Base-by-base conservation (phyloP, 2,888 invertebrate genomes). In the Cephus rjabovi region DNA sequence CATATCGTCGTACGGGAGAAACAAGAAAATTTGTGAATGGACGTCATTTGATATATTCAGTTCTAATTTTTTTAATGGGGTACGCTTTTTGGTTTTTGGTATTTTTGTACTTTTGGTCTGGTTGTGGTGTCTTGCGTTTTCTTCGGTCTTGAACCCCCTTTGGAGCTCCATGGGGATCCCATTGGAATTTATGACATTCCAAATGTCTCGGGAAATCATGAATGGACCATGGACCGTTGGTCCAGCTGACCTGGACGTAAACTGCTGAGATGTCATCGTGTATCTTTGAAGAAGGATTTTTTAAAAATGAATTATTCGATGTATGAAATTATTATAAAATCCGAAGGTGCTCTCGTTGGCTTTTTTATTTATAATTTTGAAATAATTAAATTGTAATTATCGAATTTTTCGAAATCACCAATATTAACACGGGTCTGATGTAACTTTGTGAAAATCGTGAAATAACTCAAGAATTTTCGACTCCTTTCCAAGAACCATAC, bases 141-240 rank as follows among this genome's bases (percentile, higher is more conserved):
- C 37, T 73, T 76, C 70, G 74, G 35, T 75, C 73, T 74, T 78
- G 74, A 77, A 4, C 23, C 76, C 75, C 79, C 35, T 81, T 75
- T 79, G 78, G 80, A 79, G 76, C 78, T 75, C 77, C 73, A 76
- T 75, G 81, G 75, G 70, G 74, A 33, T 76, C 79, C 80, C 78
- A 78, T 77, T 78, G 83, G 85, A 84, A 89, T 89, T 87, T 87
- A 86, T 85, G 87, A 85, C 86, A 86, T 88, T 87, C 86, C 87
- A 79, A 80, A 85, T 81, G 84, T 81, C 80, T 77, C 82, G 74
- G 82, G 79, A 84, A 83, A 77, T 76, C 83, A 83, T 87, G 88
- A 88, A 89, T 88, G 89, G 86, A 83, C 75, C 56, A 74, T 71
- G 71, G 78, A 75, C 71, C 12, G 71, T 71, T 71, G 71, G 71